A percentile compares a stretch with the other conserved stretches of the same genome.
Evolutionary conservation across 2,113 vertebrate genomes (phyloP).

Genomic region (Spea multiplicata): DNA sequence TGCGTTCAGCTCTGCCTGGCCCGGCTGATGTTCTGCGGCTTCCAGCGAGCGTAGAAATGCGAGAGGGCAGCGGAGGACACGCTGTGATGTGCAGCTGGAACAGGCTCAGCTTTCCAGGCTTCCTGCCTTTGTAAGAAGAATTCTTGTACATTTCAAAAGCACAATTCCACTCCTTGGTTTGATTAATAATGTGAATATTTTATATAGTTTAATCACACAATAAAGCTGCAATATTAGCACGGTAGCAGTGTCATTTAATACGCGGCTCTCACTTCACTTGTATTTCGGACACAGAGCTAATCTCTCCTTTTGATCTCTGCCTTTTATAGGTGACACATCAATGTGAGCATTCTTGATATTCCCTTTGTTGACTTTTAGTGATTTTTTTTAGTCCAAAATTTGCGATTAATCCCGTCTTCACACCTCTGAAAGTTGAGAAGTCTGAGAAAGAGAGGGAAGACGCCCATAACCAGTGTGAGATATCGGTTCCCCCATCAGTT

Average conservation of each 20-base stretch:
- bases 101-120: conserved; percentile 18
- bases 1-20: not conserved
- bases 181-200: conserved; percentile 37
- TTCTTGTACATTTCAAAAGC: conserved; percentile 1
- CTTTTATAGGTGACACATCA: conserved; percentile 17
- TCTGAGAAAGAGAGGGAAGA: conserved; percentile 26
- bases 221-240: not conserved
- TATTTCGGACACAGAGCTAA: conserved; percentile 32
- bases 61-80: conserved; percentile 15
- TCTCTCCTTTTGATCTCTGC: conserved; percentile 36
- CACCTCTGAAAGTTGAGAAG: conserved; percentile 37
- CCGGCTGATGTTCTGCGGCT: not conserved
- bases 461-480: not conserved
- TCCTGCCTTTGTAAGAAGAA: conserved; percentile 2
- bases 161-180: conserved; percentile 5
- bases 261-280: conserved; percentile 11
- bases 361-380: conserved; percentile 25
- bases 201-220: conserved; percentile 39
- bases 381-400: conserved; percentile 23
- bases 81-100: conserved; percentile 4
- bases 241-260: conserved; percentile 36
- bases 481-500: not conserved
- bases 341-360: conserved; percentile 28
- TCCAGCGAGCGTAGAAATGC: not conserved
- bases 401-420: conserved; percentile 20